A percentile compares a stretch with the other conserved stretches of the same genome.
Conservation (phyloP, 1,140 invertebrate genomes). For the Drosophila murphyi region DNA sequence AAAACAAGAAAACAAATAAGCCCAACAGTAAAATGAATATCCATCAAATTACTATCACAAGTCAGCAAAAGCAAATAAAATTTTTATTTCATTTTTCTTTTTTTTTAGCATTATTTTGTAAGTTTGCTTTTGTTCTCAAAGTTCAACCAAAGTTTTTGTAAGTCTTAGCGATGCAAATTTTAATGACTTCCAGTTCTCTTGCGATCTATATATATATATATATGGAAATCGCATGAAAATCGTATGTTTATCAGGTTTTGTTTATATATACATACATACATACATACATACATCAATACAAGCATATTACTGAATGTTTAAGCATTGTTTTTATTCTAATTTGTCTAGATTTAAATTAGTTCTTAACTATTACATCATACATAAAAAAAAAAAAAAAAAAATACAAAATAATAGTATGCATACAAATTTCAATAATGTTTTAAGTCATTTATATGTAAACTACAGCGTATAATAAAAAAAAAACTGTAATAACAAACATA, state of each 20-base stretch:
- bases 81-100: neutral
- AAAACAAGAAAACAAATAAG: constrained; percentile 19
- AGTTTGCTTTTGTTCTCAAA: constrained; percentile 61
- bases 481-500: constrained; percentile 54
- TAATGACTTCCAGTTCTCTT: constrained; percentile 65
- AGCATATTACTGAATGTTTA: constrained; percentile 33
- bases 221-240: constrained; percentile 11
- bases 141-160: constrained; percentile 73
- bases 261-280: neutral
- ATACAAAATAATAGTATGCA: constrained; percentile 36
- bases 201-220: constrained; percentile 45
- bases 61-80: neutral
- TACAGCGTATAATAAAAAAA: constrained; percentile 34
- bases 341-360: constrained; percentile 37
- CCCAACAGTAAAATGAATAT: neutral
- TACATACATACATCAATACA: constrained; percentile 26
- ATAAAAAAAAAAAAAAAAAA: constrained; percentile 35
- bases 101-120: constrained; percentile 20
- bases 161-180: constrained; percentile 33
- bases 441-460: constrained; percentile 69
- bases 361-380: constrained; percentile 41
- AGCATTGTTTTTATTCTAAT: constrained; percentile 57
- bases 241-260: constrained; percentile 41
- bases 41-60: constrained; percentile 22
- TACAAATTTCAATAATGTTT: constrained; percentile 58